Base-by-base conservation (phyloP, 2,113 vertebrate genomes). In the Petrocephalus microphthalmus region DNA sequence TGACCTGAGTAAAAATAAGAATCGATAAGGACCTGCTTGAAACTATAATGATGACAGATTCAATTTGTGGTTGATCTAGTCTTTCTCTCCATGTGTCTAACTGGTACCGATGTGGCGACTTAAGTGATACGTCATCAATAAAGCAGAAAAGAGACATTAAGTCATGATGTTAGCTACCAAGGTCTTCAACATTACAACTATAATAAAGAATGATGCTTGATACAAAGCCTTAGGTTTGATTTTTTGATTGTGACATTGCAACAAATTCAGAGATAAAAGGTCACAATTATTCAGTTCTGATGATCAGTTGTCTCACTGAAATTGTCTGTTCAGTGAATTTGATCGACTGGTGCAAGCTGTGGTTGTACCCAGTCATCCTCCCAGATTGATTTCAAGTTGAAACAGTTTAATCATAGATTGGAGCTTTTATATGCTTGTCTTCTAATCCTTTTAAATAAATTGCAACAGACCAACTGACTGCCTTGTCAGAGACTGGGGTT, bases 1-100 rank as follows among this genome's bases (percentile, higher is more conserved):
- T 89, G 88, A 64, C 92, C 90, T 94, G 92, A 94, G 92, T 94
- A 94, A 95, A 90, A 94, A 94, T 89, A 85, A 89, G 45, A 54
- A 88, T 6, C 92, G 93, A 94, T 93, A 92, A 92, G 17, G 64
- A 89, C 87, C 89, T 92, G 81, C 11, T 86, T 89, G 86, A 88
- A 83, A 47, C 49, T 87, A 42, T 42, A 78, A 78, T 78, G 33
- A 17, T 42, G 71, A 78, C 52, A 85, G 25, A 33, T 54, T 29
- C 84, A 56, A 54, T 54, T 22, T 84, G 82, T 49, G 81, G 81
- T 53, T 54, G 22, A 53, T 25, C 10, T 15, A 29, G 37, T 49
- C 19, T 83, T 49, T 22, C 37, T 11, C 81, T 42, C 37, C 42
- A 47, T 45, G 45, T 45, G 20, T 42, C 45, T 20, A 20, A 11